phyloP scores from a whole-genome alignment of 2,888 invertebrate species.

The Caenorhabditis doughertyi region DNA sequence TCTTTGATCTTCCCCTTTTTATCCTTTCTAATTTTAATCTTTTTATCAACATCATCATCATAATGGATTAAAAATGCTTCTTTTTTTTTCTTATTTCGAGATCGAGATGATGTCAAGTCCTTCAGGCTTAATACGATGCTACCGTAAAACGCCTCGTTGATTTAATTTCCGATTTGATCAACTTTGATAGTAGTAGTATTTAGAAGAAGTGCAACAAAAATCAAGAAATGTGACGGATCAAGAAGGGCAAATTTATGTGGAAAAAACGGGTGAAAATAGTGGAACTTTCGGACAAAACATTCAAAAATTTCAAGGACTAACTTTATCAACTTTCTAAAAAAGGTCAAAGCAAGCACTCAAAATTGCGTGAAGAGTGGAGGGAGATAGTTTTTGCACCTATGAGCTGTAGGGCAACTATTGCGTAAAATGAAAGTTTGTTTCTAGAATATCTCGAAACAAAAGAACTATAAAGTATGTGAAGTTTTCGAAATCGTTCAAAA shows the following conservation, averaged over 20 bases:
- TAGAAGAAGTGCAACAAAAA: conserved; percentile 11
- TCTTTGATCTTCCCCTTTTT: background rate
- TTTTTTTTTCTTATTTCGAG: conserved; percentile 20
- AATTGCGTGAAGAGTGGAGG: too few species aligned
- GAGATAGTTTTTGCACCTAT: too few species aligned
- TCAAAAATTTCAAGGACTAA: too few species aligned
- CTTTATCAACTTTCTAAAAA: too few species aligned
- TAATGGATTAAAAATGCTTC: conserved; percentile 37
- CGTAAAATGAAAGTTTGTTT: too few species aligned
- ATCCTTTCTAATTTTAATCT: background rate
- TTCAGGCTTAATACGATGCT: conserved; percentile 20
- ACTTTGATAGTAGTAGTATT: background rate
- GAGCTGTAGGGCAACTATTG: too few species aligned
- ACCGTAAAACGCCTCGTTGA: conserved; percentile 29
- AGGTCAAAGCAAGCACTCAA: too few species aligned
- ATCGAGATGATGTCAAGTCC: conserved; percentile 23
- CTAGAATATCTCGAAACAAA: too few species aligned
- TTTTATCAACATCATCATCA: conserved; percentile 17
- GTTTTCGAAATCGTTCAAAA: too few species aligned
- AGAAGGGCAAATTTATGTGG: background rate
- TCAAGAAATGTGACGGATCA: background rate
- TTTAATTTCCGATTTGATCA: conserved; percentile 39
- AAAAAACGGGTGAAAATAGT: background rate
- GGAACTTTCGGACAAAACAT: background rate
- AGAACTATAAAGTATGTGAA: too few species aligned